Percentiles rank a stretch among this genome's conserved stretches.
These are phyloP conservation scores for Aspidapion aeneum DNA, from an alignment of 2,888 invertebrate genomes.

Conservation along the genomic window DNA sequence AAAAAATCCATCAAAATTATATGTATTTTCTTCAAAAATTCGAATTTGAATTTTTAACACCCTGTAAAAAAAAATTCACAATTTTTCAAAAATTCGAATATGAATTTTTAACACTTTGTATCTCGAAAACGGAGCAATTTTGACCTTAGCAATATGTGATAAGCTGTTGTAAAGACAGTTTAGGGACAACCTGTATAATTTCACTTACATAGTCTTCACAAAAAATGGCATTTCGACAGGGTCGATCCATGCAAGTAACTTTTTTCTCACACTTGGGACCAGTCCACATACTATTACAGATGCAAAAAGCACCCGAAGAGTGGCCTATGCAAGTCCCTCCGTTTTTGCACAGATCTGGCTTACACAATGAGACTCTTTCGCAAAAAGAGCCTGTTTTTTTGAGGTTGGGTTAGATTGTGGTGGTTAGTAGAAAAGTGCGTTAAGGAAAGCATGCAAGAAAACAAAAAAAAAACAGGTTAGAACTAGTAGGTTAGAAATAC, in stretches of 20 bases:
- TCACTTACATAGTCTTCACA: constrained; percentile 67
- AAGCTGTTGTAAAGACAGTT: no score
- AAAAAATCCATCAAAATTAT: no score
- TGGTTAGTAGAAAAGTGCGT: not conserved
- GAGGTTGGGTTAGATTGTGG: no score
- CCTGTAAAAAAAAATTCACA: no score
- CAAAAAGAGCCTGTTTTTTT: constrained; percentile 37
- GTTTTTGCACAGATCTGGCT: constrained; percentile 52
- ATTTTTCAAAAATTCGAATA: no score
- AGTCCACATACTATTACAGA: constrained; percentile 48
- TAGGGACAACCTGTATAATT: no score
- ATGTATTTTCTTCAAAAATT: no score
- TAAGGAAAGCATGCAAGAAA: constrained; percentile 28
- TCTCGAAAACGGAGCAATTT: no score
- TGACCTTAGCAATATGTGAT: no score
- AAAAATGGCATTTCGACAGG: constrained; percentile 58
- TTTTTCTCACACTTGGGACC: constrained; percentile 42
- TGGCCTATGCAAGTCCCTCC: constrained; percentile 48
- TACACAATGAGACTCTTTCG: constrained; percentile 39
- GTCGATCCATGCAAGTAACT: constrained; percentile 52
- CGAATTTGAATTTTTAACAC: no score
- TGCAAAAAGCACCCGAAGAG: constrained; percentile 35
- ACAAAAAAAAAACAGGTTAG: constrained; percentile 7
- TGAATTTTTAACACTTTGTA: no score
- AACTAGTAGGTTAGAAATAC: constrained; percentile 1